A percentile compares a stretch with the other conserved stretches of the same genome.
These are phyloP conservation scores for Synanthedon andrenaeformis DNA, from an alignment of 2,888 invertebrate genomes.

Conservation along the genomic window DNA sequence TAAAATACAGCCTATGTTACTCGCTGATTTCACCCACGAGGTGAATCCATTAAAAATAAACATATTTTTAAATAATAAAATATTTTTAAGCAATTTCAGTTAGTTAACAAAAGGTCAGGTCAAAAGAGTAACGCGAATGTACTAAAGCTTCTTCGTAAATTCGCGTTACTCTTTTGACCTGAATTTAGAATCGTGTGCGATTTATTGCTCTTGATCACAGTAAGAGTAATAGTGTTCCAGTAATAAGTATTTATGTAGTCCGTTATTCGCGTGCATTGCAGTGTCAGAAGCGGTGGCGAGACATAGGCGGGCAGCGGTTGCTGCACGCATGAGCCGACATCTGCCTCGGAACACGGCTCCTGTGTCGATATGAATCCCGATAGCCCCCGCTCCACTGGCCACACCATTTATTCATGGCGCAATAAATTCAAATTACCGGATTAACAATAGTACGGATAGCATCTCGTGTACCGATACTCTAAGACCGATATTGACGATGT, in stretches of 20 bases:
- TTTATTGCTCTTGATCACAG: too few relatives aligned
- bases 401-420: conserved; percentile 65
- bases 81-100: too few relatives aligned
- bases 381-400: conserved; percentile 42
- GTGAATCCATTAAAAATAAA: too few relatives aligned
- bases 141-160: too few relatives aligned
- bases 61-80: too few relatives aligned
- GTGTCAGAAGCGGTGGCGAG: conserved; percentile 24
- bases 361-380: conserved; percentile 54
- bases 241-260: conserved; percentile 4
- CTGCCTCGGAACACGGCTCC: conserved; percentile 27
- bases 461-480: conserved; percentile 47
- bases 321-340: conserved; percentile 16
- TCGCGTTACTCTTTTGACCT: too few relatives aligned
- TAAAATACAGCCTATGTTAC: too few relatives aligned
- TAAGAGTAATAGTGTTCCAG: background rate
- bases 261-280: conserved; percentile 20
- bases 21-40: too few relatives aligned
- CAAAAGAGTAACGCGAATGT: too few relatives aligned
- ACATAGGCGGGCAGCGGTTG: conserved; percentile 3
- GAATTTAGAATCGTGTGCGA: too few relatives aligned
- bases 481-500: conserved; percentile 31
- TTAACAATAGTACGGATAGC: conserved; percentile 67
- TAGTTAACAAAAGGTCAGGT: too few relatives aligned
- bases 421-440: conserved; percentile 72